phyloP scores from a whole-genome alignment of 1,140 invertebrate species.

The Papilio machaon region DNA sequence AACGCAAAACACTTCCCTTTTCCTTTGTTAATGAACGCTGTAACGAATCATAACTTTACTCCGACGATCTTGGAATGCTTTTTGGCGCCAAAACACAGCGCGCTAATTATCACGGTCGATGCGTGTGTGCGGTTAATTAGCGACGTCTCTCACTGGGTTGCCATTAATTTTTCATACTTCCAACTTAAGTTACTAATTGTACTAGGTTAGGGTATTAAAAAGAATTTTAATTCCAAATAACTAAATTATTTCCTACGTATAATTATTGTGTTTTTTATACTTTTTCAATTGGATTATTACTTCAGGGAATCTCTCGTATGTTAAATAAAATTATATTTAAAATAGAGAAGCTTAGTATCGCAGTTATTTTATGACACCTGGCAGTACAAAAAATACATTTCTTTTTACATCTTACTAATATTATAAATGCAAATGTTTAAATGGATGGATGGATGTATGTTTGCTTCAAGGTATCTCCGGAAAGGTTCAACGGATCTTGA shows the following conservation, averaged over 20 bases:
- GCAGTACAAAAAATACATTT: too few relatives aligned
- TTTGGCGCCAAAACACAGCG: constrained; percentile 42
- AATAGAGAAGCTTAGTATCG: too few relatives aligned
- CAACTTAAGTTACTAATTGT: not conserved
- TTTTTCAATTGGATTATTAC: too few relatives aligned
- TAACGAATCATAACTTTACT: constrained; percentile 25
- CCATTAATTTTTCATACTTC: constrained; percentile 22
- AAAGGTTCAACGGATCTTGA: too few relatives aligned
- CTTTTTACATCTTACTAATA: too few relatives aligned
- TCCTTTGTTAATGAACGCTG: constrained; percentile 35
- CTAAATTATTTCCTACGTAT: not conserved
- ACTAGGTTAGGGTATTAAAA: not conserved
- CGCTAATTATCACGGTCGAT: constrained; percentile 41
- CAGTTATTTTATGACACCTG: too few relatives aligned
- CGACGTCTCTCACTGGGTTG: not conserved
- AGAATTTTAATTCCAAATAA: not conserved
- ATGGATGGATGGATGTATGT: too few relatives aligned
- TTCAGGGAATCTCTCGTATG: too few relatives aligned
- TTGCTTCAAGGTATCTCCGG: too few relatives aligned
- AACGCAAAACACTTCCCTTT: constrained; percentile 29
- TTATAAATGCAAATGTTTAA: too few relatives aligned
- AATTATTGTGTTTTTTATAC: too few relatives aligned
- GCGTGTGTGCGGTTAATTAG: constrained; percentile 28
- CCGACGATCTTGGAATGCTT: not conserved
- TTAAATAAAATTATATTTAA: too few relatives aligned